phyloP scores from a whole-genome alignment of 2,888 invertebrate species.

The Parelbella ahira region DNA sequence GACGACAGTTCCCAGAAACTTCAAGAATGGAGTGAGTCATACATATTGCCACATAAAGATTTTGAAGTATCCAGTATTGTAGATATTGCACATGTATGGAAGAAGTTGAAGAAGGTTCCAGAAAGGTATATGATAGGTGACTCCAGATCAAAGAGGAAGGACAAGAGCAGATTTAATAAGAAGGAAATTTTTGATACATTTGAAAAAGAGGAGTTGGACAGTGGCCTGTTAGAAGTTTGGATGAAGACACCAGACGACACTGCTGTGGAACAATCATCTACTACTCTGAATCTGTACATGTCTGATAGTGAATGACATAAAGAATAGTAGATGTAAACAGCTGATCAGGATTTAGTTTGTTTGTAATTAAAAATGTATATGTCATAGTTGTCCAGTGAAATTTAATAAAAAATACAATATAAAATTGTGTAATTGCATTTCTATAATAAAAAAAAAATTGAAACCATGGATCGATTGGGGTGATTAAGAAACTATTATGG shows the following conservation, averaged over 20 bases:
- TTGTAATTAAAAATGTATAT: too few species aligned
- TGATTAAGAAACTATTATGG: too few species aligned
- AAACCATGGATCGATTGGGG: too few species aligned
- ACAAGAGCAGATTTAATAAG: slow-evolving; percentile 42
- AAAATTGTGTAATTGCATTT: too few species aligned
- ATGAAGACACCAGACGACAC: slow-evolving; percentile 31
- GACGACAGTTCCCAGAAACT: slow-evolving; percentile 51
- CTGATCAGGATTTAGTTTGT: too few species aligned
- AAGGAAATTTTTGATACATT: slow-evolving; percentile 52
- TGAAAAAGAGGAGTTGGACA: slow-evolving; percentile 54
- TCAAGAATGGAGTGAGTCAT: slow-evolving; percentile 53
- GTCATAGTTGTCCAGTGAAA: too few species aligned
- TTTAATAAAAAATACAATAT: too few species aligned
- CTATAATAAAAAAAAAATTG: too few species aligned
- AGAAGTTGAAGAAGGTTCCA: slow-evolving; percentile 48
- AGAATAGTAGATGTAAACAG: not conserved
- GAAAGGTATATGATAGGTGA: slow-evolving; percentile 42
- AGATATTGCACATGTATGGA: slow-evolving; percentile 52
- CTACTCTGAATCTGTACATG: slow-evolving; percentile 31
- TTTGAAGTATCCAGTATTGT: slow-evolving; percentile 50
- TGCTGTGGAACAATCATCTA: slow-evolving; percentile 28
- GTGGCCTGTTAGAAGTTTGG: slow-evolving; percentile 60
- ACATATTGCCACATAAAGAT: slow-evolving; percentile 38
- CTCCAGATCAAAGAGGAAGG: slow-evolving; percentile 29
- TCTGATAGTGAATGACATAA: slow-evolving; percentile 33